Evolutionary conservation across 2,113 vertebrate species (phyloP), one percentile per base, ranked within the genome.

Genomic region (Mormyrus iriodes): DNA sequence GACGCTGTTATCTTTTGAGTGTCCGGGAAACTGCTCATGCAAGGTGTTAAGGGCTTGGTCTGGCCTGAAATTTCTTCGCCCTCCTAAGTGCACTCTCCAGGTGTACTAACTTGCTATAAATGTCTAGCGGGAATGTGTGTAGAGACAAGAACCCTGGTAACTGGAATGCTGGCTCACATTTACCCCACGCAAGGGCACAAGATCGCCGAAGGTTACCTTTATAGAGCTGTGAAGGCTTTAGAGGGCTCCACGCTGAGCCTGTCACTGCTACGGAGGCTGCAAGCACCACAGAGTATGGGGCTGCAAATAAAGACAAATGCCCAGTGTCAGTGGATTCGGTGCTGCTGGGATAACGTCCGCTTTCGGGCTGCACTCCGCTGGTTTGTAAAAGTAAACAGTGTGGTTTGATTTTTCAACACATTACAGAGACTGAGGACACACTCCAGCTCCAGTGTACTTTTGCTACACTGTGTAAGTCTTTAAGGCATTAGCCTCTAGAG

Each of bases 251-350:
- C n/a, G 6, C 79, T 39, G 79, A 83, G 91, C 35, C 65, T 88
- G 15, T 82, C 21, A 27, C 46, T 21, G 35, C 24, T 39, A 15
- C 3, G 19, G 46, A 21, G 0, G 44, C 85, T 85, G 69, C 88
- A 89, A 69, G 88, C 90, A 87, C 55, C 46, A 10, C 53, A 55
- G 88, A 49, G 52, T 73, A 83, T 90, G 88, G 76, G 86, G 90
- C 89, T 87, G 90, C 90, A 93, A 92, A 92, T 93, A 93, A 93
- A 94, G 93, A 92, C 90, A 92, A 92, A 93, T 89, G 91, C 79
- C 90, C 49, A 51, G 49, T 92, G 90, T 93, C 91, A 90, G 86
- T 88, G 27, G 88, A 53, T 91, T 91, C 55, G 85, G 85, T 88
- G 52, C 83, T 2, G 85, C 87, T 90, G 90, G 86, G 86, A 89